These are phyloP conservation scores for Eunapius fragilis DNA, from an alignment of 37 sponge, comb jelly and placozoan genomes.

Conservation along the genomic window DNA sequence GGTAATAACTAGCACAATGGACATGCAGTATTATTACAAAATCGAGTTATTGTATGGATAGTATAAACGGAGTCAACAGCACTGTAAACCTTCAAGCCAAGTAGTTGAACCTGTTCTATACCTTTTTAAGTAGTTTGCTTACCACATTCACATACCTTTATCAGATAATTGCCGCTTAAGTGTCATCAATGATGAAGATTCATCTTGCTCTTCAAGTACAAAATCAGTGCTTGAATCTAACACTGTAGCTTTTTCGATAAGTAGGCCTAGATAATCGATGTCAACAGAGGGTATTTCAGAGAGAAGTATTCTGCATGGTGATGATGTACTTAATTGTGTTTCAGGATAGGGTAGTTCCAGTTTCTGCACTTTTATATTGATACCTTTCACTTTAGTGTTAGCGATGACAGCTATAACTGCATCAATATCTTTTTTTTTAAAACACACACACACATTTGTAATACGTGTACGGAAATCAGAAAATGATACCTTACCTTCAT, in stretches of 20 bases:
- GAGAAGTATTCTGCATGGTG: background rate
- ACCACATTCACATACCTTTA: background rate
- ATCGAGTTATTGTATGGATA: no score
- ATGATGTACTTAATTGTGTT: background rate
- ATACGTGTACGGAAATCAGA: background rate
- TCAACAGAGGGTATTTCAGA: background rate
- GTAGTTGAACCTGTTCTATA: no score
- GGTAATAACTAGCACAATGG: no score
- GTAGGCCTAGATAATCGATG: background rate
- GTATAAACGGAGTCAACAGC: no score
- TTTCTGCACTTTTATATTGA: background rate
- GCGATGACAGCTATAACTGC: background rate
- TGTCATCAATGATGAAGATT: background rate
- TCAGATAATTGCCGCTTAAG: background rate
- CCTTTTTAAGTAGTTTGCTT: no score
- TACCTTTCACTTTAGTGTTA: background rate
- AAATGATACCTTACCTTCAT: background rate
- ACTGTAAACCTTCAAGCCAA: no score
- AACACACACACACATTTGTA: background rate
- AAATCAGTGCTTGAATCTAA: background rate
- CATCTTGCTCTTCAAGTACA: background rate
- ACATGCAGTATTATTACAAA: no score
- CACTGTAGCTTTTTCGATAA: background rate
- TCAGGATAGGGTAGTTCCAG: background rate
- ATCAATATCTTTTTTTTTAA: background rate